These are phyloP conservation scores for Pyrrhia umbra DNA, from an alignment of 2,888 invertebrate species.

Conservation along the genomic window DNA sequence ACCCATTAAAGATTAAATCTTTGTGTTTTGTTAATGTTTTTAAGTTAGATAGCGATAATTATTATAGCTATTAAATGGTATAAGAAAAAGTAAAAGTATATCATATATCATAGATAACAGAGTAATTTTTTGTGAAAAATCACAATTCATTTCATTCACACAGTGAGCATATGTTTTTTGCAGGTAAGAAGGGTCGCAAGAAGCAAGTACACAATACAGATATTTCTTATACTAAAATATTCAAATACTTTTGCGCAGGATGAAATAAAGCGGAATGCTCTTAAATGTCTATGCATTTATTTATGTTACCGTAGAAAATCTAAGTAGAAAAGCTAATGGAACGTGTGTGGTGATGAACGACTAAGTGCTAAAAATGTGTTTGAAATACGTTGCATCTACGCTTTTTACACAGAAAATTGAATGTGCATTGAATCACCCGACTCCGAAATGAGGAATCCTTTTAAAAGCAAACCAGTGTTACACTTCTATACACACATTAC, in stretches of 20 bases:
- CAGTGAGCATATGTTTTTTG: too few relatives aligned
- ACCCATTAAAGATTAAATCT: too few relatives aligned
- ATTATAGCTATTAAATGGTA: too few relatives aligned
- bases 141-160: too few relatives aligned
- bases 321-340: slow-evolving; percentile 14
- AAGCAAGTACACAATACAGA: too few relatives aligned
- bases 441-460: slow-evolving; percentile 17
- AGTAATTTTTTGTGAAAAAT: too few relatives aligned
- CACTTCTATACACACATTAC: background rate
- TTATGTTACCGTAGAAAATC: background rate
- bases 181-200: too few relatives aligned
- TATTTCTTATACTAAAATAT: background rate
- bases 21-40: too few relatives aligned
- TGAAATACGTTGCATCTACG: slow-evolving; percentile 12
- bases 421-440: slow-evolving; percentile 7
- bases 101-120: too few relatives aligned
- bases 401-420: slow-evolving; percentile 23
- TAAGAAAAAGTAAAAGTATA: too few relatives aligned
- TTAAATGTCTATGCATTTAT: background rate
- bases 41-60: too few relatives aligned
- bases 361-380: slow-evolving; percentile 28
- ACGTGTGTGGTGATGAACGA: background rate
- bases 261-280: background rate
- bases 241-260: background rate
- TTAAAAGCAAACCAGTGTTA: slow-evolving; percentile 39